phyloP scores from a whole-genome alignment of 2,797 vertebrate species.

The Malurus leucopterus region DNA sequence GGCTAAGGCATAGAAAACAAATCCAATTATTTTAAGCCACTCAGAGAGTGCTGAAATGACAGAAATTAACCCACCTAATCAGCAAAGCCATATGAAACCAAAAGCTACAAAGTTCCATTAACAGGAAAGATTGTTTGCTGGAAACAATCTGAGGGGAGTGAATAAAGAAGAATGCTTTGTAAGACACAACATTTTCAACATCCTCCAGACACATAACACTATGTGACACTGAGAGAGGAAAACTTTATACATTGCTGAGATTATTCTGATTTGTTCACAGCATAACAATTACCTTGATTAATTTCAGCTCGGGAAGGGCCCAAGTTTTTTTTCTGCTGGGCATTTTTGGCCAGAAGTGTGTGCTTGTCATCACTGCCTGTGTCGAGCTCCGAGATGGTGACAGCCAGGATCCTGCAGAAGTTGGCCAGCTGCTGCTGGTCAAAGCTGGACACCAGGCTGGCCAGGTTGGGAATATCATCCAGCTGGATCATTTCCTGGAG shows the following conservation, averaged over 20 bases:
- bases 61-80: background rate
- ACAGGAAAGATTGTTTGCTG: background rate
- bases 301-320: slow-evolving; percentile 91
- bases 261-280: background rate
- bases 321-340: slow-evolving; percentile 89
- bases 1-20: background rate
- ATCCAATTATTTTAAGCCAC: background rate
- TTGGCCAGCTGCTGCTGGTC: slow-evolving; percentile 98
- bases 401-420: slow-evolving; percentile 96
- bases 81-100: background rate
- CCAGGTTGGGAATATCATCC: slow-evolving; percentile 93
- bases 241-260: background rate
- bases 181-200: background rate
- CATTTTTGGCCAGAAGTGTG: slow-evolving; percentile 94
- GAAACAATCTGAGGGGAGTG: background rate
- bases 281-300: slow-evolving; percentile 85
- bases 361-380: slow-evolving; percentile 95
- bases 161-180: background rate
- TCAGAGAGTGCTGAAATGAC: background rate
- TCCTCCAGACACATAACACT: background rate
- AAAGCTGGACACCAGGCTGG: slow-evolving; percentile 91
- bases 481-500: slow-evolving; percentile 94
- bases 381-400: slow-evolving; percentile 96
- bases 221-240: background rate
- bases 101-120: background rate